These are phyloP conservation scores for Herminia tarsipennalis DNA, from an alignment of 2,888 invertebrate species.

Conservation along the genomic window DNA sequence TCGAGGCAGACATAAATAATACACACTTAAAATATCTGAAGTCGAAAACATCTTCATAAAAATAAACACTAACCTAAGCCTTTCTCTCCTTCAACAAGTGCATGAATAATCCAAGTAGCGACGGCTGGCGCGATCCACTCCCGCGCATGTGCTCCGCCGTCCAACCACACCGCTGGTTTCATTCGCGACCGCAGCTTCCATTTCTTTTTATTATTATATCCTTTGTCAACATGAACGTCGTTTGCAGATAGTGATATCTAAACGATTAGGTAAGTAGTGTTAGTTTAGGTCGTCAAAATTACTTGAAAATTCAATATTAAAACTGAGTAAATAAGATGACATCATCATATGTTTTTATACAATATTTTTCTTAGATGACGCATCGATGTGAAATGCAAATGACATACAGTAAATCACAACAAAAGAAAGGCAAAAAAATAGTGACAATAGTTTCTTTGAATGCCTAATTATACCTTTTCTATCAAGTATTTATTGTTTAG, in stretches of 20 bases:
- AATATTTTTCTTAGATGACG: no score
- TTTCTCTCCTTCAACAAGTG: constrained; percentile 87
- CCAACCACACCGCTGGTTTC: constrained; percentile 92
- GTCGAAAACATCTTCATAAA: neutral
- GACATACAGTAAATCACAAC: no score
- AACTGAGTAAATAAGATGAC: no score
- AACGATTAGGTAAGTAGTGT: constrained; percentile 15
- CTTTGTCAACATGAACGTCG: constrained; percentile 54
- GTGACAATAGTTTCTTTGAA: no score
- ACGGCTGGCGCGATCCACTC: constrained; percentile 94
- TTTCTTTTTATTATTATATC: constrained; percentile 71
- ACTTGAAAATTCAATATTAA: no score
- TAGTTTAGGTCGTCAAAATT: neutral
- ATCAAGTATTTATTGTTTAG: no score
- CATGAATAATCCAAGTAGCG: constrained; percentile 89
- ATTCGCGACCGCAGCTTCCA: constrained; percentile 76
- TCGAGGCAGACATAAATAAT: no score
- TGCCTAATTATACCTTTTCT: no score
- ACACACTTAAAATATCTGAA: neutral
- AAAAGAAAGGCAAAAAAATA: no score
- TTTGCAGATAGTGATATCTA: constrained; percentile 72
- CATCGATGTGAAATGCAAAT: no score
- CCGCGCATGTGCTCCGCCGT: constrained; percentile 90
- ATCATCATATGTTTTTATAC: no score
- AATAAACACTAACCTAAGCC: constrained; percentile 74